Conservation (phyloP, 1,140 invertebrate genomes). For the Mamestra configurata region DNA sequence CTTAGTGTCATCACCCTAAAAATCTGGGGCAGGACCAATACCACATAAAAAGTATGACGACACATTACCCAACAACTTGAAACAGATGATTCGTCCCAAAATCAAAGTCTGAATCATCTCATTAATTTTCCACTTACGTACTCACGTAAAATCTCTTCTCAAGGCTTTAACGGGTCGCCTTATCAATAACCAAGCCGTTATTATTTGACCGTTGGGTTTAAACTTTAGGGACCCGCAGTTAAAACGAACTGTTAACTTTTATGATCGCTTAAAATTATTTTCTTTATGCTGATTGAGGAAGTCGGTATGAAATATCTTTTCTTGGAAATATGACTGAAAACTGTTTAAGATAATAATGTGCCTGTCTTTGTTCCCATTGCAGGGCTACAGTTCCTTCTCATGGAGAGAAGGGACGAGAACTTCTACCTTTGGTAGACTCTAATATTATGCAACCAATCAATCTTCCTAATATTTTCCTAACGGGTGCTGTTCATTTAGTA, state of each 20-base stretch:
- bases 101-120: constrained; percentile 34
- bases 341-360: too few relatives aligned
- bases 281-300: background rate
- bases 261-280: background rate
- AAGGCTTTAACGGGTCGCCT: background rate
- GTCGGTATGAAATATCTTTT: too few relatives aligned
- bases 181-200: constrained; percentile 33
- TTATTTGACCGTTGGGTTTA: constrained; percentile 32
- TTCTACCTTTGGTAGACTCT: too few relatives aligned
- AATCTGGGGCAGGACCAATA: background rate
- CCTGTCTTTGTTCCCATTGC: too few relatives aligned
- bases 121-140: constrained; percentile 26
- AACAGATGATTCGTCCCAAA: background rate
- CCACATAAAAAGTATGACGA: background rate
- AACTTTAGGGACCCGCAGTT: constrained; percentile 34
- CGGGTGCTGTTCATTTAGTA: too few relatives aligned
- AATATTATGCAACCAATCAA: too few relatives aligned
- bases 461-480: too few relatives aligned
- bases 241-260: background rate
- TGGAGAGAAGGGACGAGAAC: too few relatives aligned
- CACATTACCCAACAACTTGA: background rate
- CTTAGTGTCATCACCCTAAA: background rate
- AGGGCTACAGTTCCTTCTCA: too few relatives aligned
- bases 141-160: constrained; percentile 2
- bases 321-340: too few relatives aligned